Evolutionary conservation across 2,888 invertebrate species (phyloP), one percentile per base, ranked within the genome.

Genomic region (Cepaea hortensis): DNA sequence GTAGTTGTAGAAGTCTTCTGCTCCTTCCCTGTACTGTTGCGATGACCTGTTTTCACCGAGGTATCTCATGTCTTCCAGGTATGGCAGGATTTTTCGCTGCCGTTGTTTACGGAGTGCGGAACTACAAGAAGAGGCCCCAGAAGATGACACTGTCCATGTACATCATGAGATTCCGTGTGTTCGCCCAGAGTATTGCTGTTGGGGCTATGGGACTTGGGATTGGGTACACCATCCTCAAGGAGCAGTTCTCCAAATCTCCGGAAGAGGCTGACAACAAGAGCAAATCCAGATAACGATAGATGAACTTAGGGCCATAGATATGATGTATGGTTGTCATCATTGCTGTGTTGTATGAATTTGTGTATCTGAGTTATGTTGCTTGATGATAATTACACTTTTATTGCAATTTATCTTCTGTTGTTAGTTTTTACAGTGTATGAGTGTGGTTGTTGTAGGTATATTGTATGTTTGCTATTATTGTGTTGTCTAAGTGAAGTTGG

Each of bases 91-190:
- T 95, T 96, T 88, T 98, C 62, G 95, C 95, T 0, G 96, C 97
- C 0, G 96, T 96, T n/a, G 96, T 95, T 1, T 96, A 96, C 93
- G 97, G 97, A 77, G 96, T 96, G 0, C 97, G 97, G 93, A 96
- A 96, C 89, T 98, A 96, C 95, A 97, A 96, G 93, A 95, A 96
- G 89, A 95, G 96, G 88, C 97, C 97, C 3, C 73, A 79, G 48
- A 94, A 95, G 15, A 97, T 97, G 96, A 97, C 97, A 92, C 96
- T 97, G 55, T 97, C 97, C 88, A 96, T 97, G 0, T 98, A 96
- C 89, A 89, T 95, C 68, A 97, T 98, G 96, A 97, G 97, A 93
- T 96, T 97, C 90, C 96, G 98, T 94, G 97, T 98, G n/a, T 96
- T 96, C 46, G 97, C 98, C 0, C 98, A 98, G 94, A 97, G 97